Evolutionary conservation across 1,140 invertebrate genomes (phyloP).

Genomic region (Tetranychus cinnabarinus): DNA sequence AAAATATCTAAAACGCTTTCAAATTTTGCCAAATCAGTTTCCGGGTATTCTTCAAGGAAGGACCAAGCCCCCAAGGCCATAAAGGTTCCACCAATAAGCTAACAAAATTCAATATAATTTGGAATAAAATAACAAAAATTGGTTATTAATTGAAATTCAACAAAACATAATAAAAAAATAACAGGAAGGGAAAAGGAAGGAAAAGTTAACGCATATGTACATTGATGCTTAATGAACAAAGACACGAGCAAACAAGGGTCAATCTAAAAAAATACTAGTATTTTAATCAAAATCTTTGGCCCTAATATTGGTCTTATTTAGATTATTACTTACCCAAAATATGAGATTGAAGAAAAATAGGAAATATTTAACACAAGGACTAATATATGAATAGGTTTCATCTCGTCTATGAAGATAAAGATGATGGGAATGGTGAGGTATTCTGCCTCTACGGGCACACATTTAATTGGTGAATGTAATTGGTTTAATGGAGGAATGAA

Average conservation of each 20-base stretch:
- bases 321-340: constrained; percentile 50
- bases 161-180: background rate
- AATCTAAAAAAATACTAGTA: background rate
- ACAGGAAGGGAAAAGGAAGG: background rate
- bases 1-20: constrained; percentile 69
- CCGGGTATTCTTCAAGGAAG: constrained; percentile 70
- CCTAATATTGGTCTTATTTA: background rate
- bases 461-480: background rate
- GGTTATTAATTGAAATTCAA: no score
- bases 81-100: constrained; percentile 68
- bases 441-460: background rate
- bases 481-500: no score
- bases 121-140: background rate
- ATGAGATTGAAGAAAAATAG: constrained; percentile 78
- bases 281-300: background rate
- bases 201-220: background rate
- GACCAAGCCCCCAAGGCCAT: constrained; percentile 70
- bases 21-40: constrained; percentile 37
- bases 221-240: background rate
- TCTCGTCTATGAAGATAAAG: background rate
- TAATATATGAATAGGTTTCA: constrained; percentile 42
- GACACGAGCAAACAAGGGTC: background rate
- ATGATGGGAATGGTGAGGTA: background rate
- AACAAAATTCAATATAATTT: constrained; percentile 6
- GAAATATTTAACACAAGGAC: constrained; percentile 76